These are phyloP conservation scores for Propsilocerus akamusi DNA, from an alignment of 1,140 invertebrate species.

Conservation along the genomic window DNA sequence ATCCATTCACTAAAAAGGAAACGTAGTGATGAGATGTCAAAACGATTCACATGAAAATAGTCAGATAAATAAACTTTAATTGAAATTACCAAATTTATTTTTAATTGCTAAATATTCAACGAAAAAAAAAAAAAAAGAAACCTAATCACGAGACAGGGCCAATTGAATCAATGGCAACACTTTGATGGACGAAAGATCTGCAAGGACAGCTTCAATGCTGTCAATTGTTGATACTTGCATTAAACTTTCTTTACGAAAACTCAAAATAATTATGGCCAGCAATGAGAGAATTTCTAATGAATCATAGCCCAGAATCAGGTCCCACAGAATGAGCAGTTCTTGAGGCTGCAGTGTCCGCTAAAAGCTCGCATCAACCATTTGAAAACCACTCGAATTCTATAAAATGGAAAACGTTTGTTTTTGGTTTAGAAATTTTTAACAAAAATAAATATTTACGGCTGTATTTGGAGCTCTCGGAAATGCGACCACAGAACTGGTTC, in stretches of 20 bases:
- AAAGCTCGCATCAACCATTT: constrained; percentile 93
- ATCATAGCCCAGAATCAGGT: constrained; percentile 78
- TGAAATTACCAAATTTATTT: too few relatives aligned
- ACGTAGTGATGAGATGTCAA: too few relatives aligned
- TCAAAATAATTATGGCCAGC: constrained; percentile 74
- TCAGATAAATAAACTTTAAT: too few relatives aligned
- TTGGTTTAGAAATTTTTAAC: constrained; percentile 8
- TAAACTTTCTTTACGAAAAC: constrained; percentile 81
- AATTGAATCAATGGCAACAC: constrained; percentile 69
- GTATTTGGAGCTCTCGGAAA: constrained; percentile 67
- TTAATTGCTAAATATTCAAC: too few relatives aligned
- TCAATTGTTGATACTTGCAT: constrained; percentile 70
- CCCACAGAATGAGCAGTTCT: constrained; percentile 82
- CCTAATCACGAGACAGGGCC: constrained; percentile 27
- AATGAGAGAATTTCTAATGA: constrained; percentile 76
- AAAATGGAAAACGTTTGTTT: constrained; percentile 13
- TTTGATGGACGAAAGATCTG: constrained; percentile 75
- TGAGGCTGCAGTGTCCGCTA: constrained; percentile 84
- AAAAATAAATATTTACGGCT: constrained; percentile 54
- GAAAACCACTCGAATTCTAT: constrained; percentile 72
- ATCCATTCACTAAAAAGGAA: too few relatives aligned
- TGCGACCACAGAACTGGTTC: constrained; percentile 82
- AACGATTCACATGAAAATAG: too few relatives aligned
- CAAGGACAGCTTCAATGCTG: constrained; percentile 74
- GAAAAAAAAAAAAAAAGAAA: not conserved